These are phyloP conservation scores for Etheostoma spectabile DNA, from an alignment of 2,113 vertebrate genomes.

Conservation along the genomic window DNA sequence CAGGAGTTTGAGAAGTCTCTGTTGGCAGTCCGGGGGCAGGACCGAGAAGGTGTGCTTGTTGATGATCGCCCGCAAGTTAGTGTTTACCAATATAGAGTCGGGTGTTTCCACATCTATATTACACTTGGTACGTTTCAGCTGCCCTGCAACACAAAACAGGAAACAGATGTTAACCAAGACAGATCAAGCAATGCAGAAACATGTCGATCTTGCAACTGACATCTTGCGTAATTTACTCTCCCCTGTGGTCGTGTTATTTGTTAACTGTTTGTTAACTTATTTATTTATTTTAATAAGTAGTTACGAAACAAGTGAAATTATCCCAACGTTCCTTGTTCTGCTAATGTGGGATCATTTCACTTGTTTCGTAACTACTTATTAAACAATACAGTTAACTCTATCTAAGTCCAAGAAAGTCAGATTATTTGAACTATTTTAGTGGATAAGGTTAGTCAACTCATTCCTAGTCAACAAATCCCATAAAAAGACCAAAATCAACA, in stretches of 20 bases:
- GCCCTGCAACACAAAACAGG: slow-evolving; percentile 83
- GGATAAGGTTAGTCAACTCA: neutral
- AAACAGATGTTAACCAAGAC: neutral
- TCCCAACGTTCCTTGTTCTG: neutral
- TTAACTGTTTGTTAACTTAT: no score
- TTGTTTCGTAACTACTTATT: neutral
- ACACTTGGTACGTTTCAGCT: slow-evolving; percentile 91
- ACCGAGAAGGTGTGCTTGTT: slow-evolving; percentile 96
- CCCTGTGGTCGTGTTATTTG: neutral
- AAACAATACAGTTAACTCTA: neutral
- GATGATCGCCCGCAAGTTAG: slow-evolving; percentile 95
- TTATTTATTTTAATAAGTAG: no score
- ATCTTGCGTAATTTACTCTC: neutral
- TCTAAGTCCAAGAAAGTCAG: neutral
- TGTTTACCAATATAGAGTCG: slow-evolving; percentile 98
- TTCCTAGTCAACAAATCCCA: neutral
- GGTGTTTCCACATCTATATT: slow-evolving; percentile 98
- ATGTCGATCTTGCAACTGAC: neutral
- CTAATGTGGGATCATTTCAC: slow-evolving; percentile 7
- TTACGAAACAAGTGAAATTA: no score
- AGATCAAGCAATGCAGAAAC: neutral
- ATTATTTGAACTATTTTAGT: neutral
- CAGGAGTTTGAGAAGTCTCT: slow-evolving; percentile 91
- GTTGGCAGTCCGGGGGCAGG: slow-evolving; percentile 91
- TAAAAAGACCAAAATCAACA: neutral